phyloP scores from a whole-genome alignment of 2,888 invertebrate genomes.

The Chalcosyrphus nemorum region DNA sequence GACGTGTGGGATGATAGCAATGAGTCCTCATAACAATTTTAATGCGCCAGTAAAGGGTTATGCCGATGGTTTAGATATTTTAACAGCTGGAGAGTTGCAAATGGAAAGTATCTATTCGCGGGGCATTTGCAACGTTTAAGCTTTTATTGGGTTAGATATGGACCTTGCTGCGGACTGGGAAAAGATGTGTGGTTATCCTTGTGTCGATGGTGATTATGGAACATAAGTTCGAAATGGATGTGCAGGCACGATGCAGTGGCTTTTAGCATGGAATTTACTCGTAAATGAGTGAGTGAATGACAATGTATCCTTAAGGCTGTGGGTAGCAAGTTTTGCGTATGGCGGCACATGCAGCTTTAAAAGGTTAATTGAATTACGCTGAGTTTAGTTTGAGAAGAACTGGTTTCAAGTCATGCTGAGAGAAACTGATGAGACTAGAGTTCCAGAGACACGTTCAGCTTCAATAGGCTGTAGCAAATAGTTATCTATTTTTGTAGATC shows the following conservation, averaged over 20 bases:
- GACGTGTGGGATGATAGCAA: constrained; percentile 17
- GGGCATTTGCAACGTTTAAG: not conserved
- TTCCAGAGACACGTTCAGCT: too few relatives aligned
- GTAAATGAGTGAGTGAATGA: too few relatives aligned
- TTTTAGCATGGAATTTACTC: too few relatives aligned
- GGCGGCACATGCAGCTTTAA: too few relatives aligned
- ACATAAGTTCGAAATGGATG: too few relatives aligned
- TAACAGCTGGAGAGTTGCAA: not conserved
- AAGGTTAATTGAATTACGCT: too few relatives aligned
- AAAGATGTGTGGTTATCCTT: not conserved
- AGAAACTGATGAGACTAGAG: too few relatives aligned
- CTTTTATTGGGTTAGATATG: constrained; percentile 1
- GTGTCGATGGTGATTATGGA: not conserved
- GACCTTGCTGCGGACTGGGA: not conserved
- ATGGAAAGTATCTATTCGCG: not conserved
- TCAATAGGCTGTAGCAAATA: too few relatives aligned
- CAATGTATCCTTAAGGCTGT: not conserved
- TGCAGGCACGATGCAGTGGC: too few relatives aligned
- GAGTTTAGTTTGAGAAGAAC: too few relatives aligned
- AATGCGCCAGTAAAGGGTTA: not conserved
- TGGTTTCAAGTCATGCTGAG: too few relatives aligned
- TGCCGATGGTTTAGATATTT: not conserved
- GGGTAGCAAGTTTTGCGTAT: not conserved
- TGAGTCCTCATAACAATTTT: not conserved
- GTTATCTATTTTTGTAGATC: too few relatives aligned